Evolutionary conservation across 2,113 vertebrate genomes (phyloP).

Genomic region (Pseudorasbora parva): DNA sequence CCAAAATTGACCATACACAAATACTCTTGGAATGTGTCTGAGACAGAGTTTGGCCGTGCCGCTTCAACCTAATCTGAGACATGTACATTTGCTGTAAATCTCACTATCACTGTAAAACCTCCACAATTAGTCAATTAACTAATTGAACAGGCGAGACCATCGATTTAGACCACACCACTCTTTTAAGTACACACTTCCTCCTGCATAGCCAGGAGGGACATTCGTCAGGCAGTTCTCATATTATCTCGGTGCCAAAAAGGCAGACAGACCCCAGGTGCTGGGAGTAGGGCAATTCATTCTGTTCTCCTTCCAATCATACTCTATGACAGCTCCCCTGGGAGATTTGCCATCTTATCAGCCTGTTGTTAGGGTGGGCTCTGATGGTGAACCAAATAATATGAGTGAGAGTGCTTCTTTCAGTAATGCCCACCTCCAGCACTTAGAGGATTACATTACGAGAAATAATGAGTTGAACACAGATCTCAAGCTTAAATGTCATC

Average conservation of each 20-base stretch:
- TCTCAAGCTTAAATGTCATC: not conserved
- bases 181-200: not conserved
- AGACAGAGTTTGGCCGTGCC: not conserved
- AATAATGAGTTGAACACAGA: conserved; percentile 20
- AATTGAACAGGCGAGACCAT: not conserved
- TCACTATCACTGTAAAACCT: conserved; percentile 1
- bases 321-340: conserved; percentile 43
- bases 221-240: conserved; percentile 28
- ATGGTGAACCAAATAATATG: conserved; percentile 42
- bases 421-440: conserved; percentile 21
- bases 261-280: conserved; percentile 53
- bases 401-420: conserved; percentile 17
- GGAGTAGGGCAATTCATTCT: conserved; percentile 44
- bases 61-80: not conserved
- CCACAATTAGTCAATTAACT: conserved; percentile 1
- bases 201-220: conserved; percentile 22
- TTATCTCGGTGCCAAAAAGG: conserved; percentile 27
- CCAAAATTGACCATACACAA: not conserved
- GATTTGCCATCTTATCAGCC: conserved; percentile 45
- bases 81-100: not conserved
- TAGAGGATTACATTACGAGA: conserved; percentile 36
- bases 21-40: not conserved
- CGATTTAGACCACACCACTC: not conserved
- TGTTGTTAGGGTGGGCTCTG: conserved; percentile 39
- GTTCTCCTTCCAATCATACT: conserved; percentile 44